Base-by-base conservation (phyloP, 1,140 invertebrate genomes). In the Dreissena rostriformis region DNA sequence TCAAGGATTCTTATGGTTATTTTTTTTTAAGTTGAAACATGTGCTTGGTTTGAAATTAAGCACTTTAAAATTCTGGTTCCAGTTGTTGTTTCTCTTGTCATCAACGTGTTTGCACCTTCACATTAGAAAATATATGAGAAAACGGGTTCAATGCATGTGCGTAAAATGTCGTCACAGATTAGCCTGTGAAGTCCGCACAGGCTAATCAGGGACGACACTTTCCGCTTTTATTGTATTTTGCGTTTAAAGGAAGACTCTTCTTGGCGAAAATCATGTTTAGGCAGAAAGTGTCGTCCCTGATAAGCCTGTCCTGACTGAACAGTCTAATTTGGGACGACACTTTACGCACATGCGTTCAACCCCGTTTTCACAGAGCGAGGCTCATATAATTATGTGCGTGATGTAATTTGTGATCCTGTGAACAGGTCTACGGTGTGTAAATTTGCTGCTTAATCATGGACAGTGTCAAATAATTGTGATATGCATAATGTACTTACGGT, bases 401-500 rank as follows among this genome's bases (percentile, higher is more conserved):
- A n/a, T 19, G 57, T 61, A n/a, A 6, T 61, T 2, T 61, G 17
- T n/a, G 22, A n/a, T 61, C 22, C 17, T 4, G 17, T 61, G 57
- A 14, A 57, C 19, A 14, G 12, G 57, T 11, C 57, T 61, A 61
- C 2, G 12, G 57, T 24, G 22, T 39, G 39, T 39, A 5, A 2
- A 19, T 61, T 61, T 5, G 57, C 57, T 61, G 57, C 22, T 61
- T 61, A 24, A 61, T 61, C 39, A 39, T 39, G 17, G 17, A 61
- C 39, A 61, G 57, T 61, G 57, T 61, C 57, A 61, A 61, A 61
- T 61, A 61, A 2, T 61, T 61, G 57, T 61, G 57, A 61, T 61
- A 61, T 61, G 57, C 57, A 2, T 61, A 61, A 19, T 61, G 17
- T 61, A 19, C 17, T 61, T 5, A 61, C 57, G 22, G 11, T n/a